These are phyloP conservation scores for Blennius ocellaris DNA, from an alignment of 2,113 vertebrate species.

Conservation along the genomic window DNA sequence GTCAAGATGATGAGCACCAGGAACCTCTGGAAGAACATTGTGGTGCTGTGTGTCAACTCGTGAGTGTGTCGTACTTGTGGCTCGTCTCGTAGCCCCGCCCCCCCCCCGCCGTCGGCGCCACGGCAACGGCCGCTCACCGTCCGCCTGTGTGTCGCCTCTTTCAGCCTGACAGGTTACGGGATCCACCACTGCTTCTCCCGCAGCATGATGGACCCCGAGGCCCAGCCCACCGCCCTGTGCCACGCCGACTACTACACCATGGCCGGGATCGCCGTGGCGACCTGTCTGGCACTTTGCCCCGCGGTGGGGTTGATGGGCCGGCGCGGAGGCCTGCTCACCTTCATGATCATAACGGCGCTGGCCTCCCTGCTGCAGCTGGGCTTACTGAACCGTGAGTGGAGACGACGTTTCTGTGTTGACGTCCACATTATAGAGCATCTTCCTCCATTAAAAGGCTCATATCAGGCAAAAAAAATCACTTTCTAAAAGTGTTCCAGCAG, in stretches of 20 bases:
- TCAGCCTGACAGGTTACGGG: constrained; percentile 92
- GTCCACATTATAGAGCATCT: too few species aligned
- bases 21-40: constrained; percentile 98
- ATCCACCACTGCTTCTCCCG: constrained; percentile 98
- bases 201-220: constrained; percentile 93
- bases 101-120: not conserved
- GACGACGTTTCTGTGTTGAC: too few species aligned
- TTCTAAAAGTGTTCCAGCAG: too few species aligned
- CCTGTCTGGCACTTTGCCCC: constrained; percentile 91
- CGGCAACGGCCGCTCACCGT: not conserved
- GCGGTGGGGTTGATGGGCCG: constrained; percentile 92
- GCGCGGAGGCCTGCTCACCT: constrained; percentile 93
- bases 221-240: constrained; percentile 86
- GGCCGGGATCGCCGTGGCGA: constrained; percentile 92
- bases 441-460: too few species aligned
- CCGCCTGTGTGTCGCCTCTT: constrained; percentile 8
- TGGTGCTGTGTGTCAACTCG: constrained; percentile 98
- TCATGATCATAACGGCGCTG: constrained; percentile 97
- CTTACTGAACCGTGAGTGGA: constrained; percentile 92
- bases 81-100: not conserved
- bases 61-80: constrained; percentile 83
- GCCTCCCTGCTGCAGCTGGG: constrained; percentile 95
- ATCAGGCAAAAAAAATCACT: too few species aligned
- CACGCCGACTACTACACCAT: constrained; percentile 93
- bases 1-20: constrained; percentile 95